Evolutionary conservation across 1,140 invertebrate genomes (phyloP).

Genomic region (Branchinecta lindahli): DNA sequence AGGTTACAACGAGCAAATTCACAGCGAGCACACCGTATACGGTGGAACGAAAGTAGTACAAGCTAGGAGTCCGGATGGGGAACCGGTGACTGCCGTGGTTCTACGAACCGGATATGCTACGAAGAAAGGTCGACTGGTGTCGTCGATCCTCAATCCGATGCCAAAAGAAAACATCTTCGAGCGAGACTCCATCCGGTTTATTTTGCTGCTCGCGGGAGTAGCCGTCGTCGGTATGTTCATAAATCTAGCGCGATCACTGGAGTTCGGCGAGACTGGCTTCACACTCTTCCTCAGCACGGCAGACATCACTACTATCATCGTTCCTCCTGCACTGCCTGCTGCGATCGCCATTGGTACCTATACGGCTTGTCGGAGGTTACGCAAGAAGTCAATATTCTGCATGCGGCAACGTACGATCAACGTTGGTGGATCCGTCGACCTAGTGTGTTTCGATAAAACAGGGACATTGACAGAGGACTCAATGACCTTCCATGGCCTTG

Average conservation of each 20-base stretch:
- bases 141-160: conserved; percentile 80
- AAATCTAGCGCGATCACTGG: conserved; percentile 64
- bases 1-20: conserved; percentile 59
- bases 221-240: conserved; percentile 53
- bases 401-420: conserved; percentile 80
- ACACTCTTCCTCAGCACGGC: conserved; percentile 40
- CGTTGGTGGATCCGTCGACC: conserved; percentile 68
- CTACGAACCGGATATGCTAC: conserved; percentile 71
- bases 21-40: conserved; percentile 74
- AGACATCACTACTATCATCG: conserved; percentile 86
- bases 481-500: conserved; percentile 66
- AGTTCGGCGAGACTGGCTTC: conserved; percentile 36
- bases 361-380: conserved; percentile 63
- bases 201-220: conserved; percentile 60
- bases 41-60: conserved; percentile 92
- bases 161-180: conserved; percentile 84
- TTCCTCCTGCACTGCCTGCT: conserved; percentile 87
- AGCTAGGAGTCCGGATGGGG: conserved; percentile 68
- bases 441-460: conserved; percentile 93
- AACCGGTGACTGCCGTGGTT: conserved; percentile 38
- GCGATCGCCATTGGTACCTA: conserved; percentile 81
- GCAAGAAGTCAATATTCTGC: conserved; percentile 61
- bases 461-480: conserved; percentile 90
- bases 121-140: conserved; percentile 71
- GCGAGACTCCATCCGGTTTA: conserved; percentile 76